Evolutionary conservation across 2,797 vertebrate species (phyloP).

Genomic region (Characodon lateralis): DNA sequence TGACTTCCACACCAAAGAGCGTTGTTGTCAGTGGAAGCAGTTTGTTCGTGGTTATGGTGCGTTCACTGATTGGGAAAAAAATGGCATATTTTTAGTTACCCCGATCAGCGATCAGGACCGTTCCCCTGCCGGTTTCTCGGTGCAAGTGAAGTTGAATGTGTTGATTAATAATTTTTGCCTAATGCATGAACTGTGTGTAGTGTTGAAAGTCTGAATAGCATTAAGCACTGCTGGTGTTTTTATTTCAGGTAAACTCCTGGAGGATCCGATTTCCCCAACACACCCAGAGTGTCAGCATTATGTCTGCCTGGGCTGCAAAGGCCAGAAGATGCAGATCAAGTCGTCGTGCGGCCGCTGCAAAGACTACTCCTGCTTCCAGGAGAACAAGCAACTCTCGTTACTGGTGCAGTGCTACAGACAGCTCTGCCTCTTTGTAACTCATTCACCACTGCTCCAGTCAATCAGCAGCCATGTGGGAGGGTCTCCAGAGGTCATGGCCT

Average conservation of each 20-base stretch:
- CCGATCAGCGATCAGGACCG: background rate
- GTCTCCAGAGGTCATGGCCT: conserved; percentile 89
- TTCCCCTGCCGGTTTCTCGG: background rate
- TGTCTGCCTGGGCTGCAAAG: conserved; percentile 94
- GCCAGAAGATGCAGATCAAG: conserved; percentile 95
- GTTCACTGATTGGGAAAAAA: background rate
- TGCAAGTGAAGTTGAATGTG: background rate
- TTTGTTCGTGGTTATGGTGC: background rate
- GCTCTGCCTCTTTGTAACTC: conserved; percentile 93
- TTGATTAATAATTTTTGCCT: too few relatives aligned
- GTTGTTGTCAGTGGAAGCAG: too few relatives aligned
- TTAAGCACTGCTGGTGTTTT: background rate
- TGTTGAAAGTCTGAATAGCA: background rate
- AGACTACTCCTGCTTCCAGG: conserved; percentile 94
- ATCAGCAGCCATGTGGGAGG: conserved; percentile 88
- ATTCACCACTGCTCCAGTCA: conserved; percentile 88
- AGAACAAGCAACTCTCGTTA: conserved; percentile 93
- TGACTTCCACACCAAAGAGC: too few relatives aligned
- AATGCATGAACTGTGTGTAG: too few relatives aligned
- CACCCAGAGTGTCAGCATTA: conserved; percentile 95
- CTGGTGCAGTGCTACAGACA: conserved; percentile 95
- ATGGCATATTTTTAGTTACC: background rate
- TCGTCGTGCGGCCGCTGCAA: conserved; percentile 94
- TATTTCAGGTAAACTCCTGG: conserved; percentile 90
- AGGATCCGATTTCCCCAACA: conserved; percentile 92